Evolutionary conservation across 2,888 invertebrate species (phyloP), one percentile per base, ranked within the genome.

Genomic region (Malthinus seriepunctatus): DNA sequence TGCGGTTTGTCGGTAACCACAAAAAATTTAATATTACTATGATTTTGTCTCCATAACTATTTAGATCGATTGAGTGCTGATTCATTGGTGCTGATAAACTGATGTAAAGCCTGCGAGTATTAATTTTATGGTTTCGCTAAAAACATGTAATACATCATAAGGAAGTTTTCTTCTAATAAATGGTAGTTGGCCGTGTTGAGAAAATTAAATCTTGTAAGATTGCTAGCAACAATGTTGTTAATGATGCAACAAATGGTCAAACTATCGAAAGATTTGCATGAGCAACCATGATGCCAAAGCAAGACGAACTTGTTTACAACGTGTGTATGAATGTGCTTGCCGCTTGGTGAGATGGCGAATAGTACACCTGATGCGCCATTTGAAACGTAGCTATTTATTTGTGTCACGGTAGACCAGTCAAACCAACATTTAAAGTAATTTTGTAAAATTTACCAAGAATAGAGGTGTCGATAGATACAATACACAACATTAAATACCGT

Each of bases 391-490:
- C 23, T 23, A 23, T 23, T 23, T 62, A 63, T 63, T 56, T 62
- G 63, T 63, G 62, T 63, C 63, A 63, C 47, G 59, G 63, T 57
- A 63, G 61, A 56, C 63, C 58, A 49, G 56, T 53, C 54, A 46
- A 55, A 55, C 14, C 39, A 44, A 42, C 49, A 23, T 23, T 23
- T 23, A 23, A 23, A 3, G 23, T 23, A 23, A 23, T 23, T 23
- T 23, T 23, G 23, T 5, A 23, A 23, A 23, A 23, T 23, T 23
- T 23, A 23, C 23, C 3, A 23, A 23, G 23, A 23, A 23, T 23
- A 55, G 48, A 55, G 38, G 35, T 10, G 51, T 48, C 37, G 37
- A 15, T 37, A 51, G 23, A 23, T 23, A 23, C 23, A 23, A 23
- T 23, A 38, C 37, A 38, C 12, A 32, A 39, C 45, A 23, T 31